Conservation (phyloP, 2,888 invertebrate species). For the Hydriomena furcata region DNA sequence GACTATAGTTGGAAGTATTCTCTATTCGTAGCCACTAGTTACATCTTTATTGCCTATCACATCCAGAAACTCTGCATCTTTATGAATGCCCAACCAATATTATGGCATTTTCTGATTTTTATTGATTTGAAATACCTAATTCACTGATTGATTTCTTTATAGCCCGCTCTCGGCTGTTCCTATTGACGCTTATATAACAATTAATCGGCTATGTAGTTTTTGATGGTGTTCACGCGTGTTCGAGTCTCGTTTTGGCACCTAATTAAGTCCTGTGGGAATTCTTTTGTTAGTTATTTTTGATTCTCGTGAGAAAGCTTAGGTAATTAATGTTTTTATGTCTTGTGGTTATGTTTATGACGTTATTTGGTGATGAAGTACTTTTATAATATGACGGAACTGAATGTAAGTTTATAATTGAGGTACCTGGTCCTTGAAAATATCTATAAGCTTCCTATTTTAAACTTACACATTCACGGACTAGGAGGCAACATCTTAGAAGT, state of each 20-base stretch:
- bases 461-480: too few species aligned
- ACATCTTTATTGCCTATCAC: constrained; percentile 21
- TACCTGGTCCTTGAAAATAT: too few species aligned
- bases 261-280: constrained; percentile 73
- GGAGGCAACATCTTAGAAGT: too few species aligned
- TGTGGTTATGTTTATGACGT: constrained; percentile 1
- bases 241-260: constrained; percentile 75
- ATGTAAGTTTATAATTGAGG: background rate
- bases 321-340: constrained; percentile 14
- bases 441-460: too few species aligned
- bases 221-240: constrained; percentile 73
- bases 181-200: constrained; percentile 71
- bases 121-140: constrained; percentile 83
- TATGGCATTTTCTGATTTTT: constrained; percentile 76
- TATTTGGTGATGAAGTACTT: constrained; percentile 3
- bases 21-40: too few species aligned
- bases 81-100: constrained; percentile 56
- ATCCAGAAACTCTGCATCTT: constrained; percentile 50
- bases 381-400: background rate
- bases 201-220: constrained; percentile 66
- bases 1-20: too few species aligned
- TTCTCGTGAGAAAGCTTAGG: constrained; percentile 41
- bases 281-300: constrained; percentile 43
- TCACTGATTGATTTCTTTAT: constrained; percentile 82
- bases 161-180: constrained; percentile 72